These are phyloP conservation scores for Fukomys damarensis DNA, from an alignment of 2,113 vertebrate species.

Conservation along the genomic window DNA sequence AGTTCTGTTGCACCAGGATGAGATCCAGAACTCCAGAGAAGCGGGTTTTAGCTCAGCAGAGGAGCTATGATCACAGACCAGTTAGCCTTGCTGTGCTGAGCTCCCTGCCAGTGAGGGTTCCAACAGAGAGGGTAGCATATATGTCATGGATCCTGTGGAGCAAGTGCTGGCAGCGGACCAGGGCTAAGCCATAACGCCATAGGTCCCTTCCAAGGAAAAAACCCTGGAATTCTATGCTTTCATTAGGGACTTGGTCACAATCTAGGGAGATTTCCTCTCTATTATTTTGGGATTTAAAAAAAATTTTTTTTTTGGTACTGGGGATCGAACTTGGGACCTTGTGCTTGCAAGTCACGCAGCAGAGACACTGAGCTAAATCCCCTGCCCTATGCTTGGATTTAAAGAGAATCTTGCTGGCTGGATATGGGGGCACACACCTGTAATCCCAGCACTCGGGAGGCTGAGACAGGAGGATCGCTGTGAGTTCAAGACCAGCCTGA, in stretches of 20 bases:
- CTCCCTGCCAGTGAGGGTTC: background rate
- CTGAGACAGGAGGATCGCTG: too few relatives aligned
- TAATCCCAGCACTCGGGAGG: too few relatives aligned
- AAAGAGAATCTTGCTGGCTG: too few relatives aligned
- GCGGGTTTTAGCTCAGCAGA: background rate
- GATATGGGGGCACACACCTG: too few relatives aligned
- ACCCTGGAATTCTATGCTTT: background rate
- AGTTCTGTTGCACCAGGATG: background rate
- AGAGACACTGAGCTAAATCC: too few relatives aligned
- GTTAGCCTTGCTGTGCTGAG: background rate
- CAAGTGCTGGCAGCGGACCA: background rate
- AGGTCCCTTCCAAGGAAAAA: background rate
- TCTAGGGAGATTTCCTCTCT: background rate
- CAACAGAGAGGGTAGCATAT: background rate
- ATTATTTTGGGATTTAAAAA: background rate
- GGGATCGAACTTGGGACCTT: too few relatives aligned
- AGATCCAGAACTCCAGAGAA: conserved; percentile 32
- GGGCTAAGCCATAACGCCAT: background rate
- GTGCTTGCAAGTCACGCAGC: too few relatives aligned
- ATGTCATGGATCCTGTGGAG: background rate
- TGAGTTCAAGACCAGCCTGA: too few relatives aligned
- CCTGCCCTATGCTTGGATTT: too few relatives aligned
- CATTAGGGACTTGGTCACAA: conserved; percentile 9
- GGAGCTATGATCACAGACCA: background rate
- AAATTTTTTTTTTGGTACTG: too few relatives aligned